Evolutionary conservation across 2,888 invertebrate genomes (phyloP), one percentile per base, ranked within the genome.

Genomic region (Plutella xylostella): DNA sequence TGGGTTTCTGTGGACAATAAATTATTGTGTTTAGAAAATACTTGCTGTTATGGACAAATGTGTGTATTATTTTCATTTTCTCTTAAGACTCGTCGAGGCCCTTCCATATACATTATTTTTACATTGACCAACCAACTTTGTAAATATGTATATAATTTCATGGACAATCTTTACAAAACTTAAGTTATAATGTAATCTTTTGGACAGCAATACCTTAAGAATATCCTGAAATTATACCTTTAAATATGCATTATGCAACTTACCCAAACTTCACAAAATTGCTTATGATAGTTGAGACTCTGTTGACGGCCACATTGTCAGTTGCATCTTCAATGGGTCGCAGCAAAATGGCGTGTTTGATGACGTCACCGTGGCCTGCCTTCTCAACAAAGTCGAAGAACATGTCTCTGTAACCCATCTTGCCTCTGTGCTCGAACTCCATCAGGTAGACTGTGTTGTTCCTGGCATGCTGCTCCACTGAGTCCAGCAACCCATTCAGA

Each of bases 381-480:
- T 45, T 14, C 12, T 48, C 42, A 0, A 62, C 18, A 22, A 51
- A 21, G 2, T 59, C 53, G 30, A 49, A 61, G 42, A 55, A 55
- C 2, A 49, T 21, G 1, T 61, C 60, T 15, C 41, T 47, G 18
- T 45, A 45, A 3, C 61, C 62, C 47, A 63, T 40, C 4, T 50
- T 45, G 1, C 63, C 61, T 51, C 55, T 60, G 41, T 62, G 58
- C 1, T 57, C 58, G 45, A 63, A 65, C 41, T 65, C 61, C 58
- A 65, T 56, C 5, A 65, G 40, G 49, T 57, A 63, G 1, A 63
- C 60, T 3, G 40, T 31, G 43, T 57, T 58, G 1, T 47, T 41
- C 19, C 45, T 50, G 0, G 57, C 49, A 38, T 63, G 56, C 7
- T 40, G 40, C 18, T 56, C 42, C 9, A 45, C 61, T 2, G 61